Conservation (phyloP, 2,888 invertebrate genomes). For the Lottia scabra region DNA sequence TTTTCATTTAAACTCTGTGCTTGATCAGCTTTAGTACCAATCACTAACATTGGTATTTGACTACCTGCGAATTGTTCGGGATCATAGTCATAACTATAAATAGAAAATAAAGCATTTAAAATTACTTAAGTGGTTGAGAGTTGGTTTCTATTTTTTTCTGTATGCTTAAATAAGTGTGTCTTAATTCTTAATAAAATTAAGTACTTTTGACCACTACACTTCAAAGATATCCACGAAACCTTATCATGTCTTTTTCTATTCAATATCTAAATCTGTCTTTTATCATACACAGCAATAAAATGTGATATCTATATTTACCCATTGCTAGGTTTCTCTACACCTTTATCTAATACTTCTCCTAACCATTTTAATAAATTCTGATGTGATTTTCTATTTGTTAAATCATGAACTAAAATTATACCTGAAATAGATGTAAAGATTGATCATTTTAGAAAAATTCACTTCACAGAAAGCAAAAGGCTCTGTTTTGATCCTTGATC, state of each 20-base stretch:
- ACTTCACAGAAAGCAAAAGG: not conserved
- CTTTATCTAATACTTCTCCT: conserved; percentile 84
- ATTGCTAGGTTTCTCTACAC: conserved; percentile 46
- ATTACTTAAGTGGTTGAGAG: too few species aligned
- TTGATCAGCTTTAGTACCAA: conserved; percentile 93
- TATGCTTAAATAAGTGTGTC: too few species aligned
- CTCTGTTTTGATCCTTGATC: too few species aligned
- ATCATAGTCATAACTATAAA: conserved; percentile 67
- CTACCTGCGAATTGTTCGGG: conserved; percentile 70
- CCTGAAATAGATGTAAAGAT: conserved; percentile 71
- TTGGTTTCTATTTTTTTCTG: too few species aligned
- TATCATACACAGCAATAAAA: not conserved
- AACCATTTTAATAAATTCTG: conserved; percentile 94
- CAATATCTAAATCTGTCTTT: too few species aligned
- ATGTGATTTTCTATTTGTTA: conserved; percentile 96
- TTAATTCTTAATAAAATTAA: too few species aligned
- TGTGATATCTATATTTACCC: conserved; percentile 44
- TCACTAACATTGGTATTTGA: conserved; percentile 91
- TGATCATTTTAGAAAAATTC: not conserved
- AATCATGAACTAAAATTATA: conserved; percentile 94
- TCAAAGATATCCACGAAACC: too few species aligned
- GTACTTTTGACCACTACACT: too few species aligned
- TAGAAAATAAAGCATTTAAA: not conserved
- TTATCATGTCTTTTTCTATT: too few species aligned
- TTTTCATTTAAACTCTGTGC: conserved; percentile 80